These are phyloP conservation scores for Poecilobothrus nobilitatus DNA, from an alignment of 2,888 invertebrate species.

Conservation along the genomic window DNA sequence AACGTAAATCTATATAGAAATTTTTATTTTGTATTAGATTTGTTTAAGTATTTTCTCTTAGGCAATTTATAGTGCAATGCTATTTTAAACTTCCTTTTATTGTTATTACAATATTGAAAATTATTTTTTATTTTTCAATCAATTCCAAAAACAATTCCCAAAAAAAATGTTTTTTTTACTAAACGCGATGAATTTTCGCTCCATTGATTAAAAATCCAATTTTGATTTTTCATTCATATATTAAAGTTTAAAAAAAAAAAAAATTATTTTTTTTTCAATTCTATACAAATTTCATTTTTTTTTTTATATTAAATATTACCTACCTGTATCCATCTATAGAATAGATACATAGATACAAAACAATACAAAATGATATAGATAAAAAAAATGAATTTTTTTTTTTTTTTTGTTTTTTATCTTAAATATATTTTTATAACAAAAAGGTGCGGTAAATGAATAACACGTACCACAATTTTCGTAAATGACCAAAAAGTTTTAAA, in stretches of 20 bases:
- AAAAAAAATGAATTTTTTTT: too few relatives aligned
- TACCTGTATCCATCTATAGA: not conserved
- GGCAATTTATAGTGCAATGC: too few relatives aligned
- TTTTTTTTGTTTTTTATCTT: too few relatives aligned
- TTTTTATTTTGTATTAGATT: too few relatives aligned
- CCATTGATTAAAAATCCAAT: not conserved
- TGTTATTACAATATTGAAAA: too few relatives aligned
- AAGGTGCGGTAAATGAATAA: not conserved
- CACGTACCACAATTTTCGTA: not conserved
- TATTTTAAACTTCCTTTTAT: too few relatives aligned
- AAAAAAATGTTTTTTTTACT: too few relatives aligned
- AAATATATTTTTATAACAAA: not conserved
- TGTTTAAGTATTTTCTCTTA: too few relatives aligned
- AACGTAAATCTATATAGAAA: too few relatives aligned
- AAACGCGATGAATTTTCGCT: not conserved
- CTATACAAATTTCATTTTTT: not conserved
- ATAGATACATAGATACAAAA: not conserved
- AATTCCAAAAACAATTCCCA: too few relatives aligned
- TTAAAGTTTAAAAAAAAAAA: too few relatives aligned
- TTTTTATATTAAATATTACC: not conserved
- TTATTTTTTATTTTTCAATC: too few relatives aligned
- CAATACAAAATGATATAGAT: not conserved
- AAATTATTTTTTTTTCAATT: not conserved
- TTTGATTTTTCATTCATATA: slow-evolving; percentile 3
- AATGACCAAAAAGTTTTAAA: not conserved